A percentile compares a stretch with the other conserved stretches of the same genome.
phyloP scores from a whole-genome alignment of 1,140 invertebrate genomes.

The Drosophila sp. region DNA sequence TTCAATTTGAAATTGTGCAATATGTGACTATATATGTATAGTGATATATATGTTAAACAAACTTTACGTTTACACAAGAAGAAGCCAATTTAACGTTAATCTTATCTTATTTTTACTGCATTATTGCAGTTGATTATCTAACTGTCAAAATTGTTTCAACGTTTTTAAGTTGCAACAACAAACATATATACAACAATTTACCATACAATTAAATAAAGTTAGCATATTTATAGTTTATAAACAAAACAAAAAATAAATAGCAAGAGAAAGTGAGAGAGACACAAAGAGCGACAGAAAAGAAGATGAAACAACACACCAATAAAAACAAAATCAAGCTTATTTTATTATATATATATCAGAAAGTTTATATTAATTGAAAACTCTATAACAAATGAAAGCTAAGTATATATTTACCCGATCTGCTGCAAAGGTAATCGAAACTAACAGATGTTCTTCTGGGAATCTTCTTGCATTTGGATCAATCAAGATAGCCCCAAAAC shows the following conservation, averaged over 20 bases:
- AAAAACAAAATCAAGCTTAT: conserved; percentile 34
- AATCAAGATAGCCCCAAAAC: too few relatives aligned
- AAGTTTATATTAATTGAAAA: background rate
- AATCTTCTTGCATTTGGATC: too few relatives aligned
- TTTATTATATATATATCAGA: conserved; percentile 31
- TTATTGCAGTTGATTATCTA: conserved; percentile 41
- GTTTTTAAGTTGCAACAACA: conserved; percentile 50
- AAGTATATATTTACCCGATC: too few relatives aligned
- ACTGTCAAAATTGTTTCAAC: conserved; percentile 5
- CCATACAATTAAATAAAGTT: conserved; percentile 45
- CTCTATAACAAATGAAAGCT: too few relatives aligned
- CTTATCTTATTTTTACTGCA: conserved; percentile 26
- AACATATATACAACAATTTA: conserved; percentile 70
- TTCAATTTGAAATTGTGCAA: conserved; percentile 37
- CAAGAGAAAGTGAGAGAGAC: background rate
- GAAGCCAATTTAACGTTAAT: conserved; percentile 40
- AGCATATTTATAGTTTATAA: conserved; percentile 75
- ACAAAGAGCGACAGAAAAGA: background rate
- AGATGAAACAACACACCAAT: conserved; percentile 32
- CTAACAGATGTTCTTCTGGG: too few relatives aligned
- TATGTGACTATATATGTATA: conserved; percentile 39
- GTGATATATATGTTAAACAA: conserved; percentile 26
- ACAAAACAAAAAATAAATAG: conserved; percentile 12
- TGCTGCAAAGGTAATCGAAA: too few relatives aligned
- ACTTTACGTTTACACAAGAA: conserved; percentile 1